Base-by-base conservation (phyloP, 2,888 invertebrate genomes). In the Erebia epiphron region DNA sequence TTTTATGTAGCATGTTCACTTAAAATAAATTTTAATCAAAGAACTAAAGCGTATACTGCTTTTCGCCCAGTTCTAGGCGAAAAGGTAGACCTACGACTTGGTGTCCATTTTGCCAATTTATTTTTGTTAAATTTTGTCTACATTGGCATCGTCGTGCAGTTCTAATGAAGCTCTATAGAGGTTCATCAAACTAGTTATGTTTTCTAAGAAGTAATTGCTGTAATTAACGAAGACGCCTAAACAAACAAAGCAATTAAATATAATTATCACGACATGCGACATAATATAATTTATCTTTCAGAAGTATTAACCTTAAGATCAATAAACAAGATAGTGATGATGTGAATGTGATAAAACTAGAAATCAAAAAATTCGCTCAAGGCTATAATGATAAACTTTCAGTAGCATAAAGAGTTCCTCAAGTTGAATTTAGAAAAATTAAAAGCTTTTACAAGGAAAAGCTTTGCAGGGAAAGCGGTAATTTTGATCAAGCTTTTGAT, bases 261-360 rank as follows among this genome's bases (percentile, higher is more conserved):
- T 21, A 18, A 26, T 41, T 64, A 41, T 54, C 64, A 16, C n/a
- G 16, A 64, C 10, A 11, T 35, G 16, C 35, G 16, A 35, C 35
- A 26, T 41, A 64, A 16, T 54, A 41, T 54, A 54, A 64, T 64
- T 54, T 64, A 64, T 54, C 64, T 64, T 64, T 64, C 16, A 41
- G 35, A 35, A 64, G 7, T 52, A 64, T 52, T 35, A 64, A 54
- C 7, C 16, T 62, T 21, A 64, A 52, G 41, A 54, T 26, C 18
- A 35, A 64, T 41, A 54, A 54, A 64, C 64, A 54, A 54, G 64
- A 64, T 64, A 64, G 54, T 64, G 11, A 56, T 49, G 21, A 52
- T 26, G 35, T 10, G 7, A 64, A 64, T 41, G 46, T 11, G 41
- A 54, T 16, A 52, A 9, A 35, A 35, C 35, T 57, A 35, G 1